phyloP scores from a whole-genome alignment of 2,888 invertebrate species.

The Oscheius sp. region DNA sequence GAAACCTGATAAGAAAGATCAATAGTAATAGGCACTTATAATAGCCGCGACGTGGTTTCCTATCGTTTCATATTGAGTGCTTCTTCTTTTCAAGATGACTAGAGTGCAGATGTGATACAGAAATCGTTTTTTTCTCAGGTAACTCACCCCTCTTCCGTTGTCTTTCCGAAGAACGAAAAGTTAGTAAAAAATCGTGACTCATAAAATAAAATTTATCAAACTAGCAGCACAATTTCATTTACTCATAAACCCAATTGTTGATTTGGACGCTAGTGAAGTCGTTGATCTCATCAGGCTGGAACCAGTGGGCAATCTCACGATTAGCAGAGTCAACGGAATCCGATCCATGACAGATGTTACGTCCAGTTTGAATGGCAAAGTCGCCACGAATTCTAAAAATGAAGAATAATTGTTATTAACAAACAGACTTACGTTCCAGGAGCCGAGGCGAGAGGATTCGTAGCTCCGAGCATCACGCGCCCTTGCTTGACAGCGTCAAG shows the following conservation, averaged over 20 bases:
- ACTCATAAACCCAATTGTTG: constrained; percentile 90
- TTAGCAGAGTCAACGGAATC: constrained; percentile 94
- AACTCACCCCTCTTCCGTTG: neutral
- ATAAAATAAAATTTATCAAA: constrained; percentile 7
- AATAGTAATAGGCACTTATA: too few species aligned
- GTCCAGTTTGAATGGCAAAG: constrained; percentile 78
- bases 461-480: constrained; percentile 93
- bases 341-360: constrained; percentile 96
- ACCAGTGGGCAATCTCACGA: constrained; percentile 95
- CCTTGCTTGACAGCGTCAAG: constrained; percentile 82
- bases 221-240: neutral
- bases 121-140: too few species aligned
- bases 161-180: neutral
- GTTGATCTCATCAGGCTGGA: constrained; percentile 83
- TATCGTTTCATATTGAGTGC: too few species aligned
- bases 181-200: neutral
- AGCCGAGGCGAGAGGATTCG: constrained; percentile 91
- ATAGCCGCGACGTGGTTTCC: too few species aligned
- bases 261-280: constrained; percentile 82
- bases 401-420: neutral
- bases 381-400: constrained; percentile 85
- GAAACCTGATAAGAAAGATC: neutral
- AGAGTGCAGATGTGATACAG: too few species aligned
- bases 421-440: constrained; percentile 85
- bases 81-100: too few species aligned